Base-by-base conservation (phyloP, 2,797 vertebrate species). In the Gambelia wislizenii region DNA sequence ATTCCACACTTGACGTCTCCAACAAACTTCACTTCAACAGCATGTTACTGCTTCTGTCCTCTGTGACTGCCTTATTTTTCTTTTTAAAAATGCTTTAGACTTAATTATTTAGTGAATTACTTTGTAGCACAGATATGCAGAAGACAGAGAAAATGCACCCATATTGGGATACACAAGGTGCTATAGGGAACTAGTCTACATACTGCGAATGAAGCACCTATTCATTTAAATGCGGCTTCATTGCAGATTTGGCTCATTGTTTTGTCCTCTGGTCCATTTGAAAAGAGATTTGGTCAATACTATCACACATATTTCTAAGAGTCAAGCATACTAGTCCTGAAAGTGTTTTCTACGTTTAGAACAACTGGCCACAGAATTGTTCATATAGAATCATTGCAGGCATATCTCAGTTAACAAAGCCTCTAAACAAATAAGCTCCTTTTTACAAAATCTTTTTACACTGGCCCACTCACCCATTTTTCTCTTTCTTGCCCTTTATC, bases 1-100 rank as follows among this genome's bases (percentile, higher is more conserved):
- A 70, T 93, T 95, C 13, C 56, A 61, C 1, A 52, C 8, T 91
- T 54, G 89, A 86, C 91, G 90, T 83, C 83, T 90, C 91, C 77
- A 2, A 85, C 88, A 90, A 88, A 84, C 93, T 36, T 87, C 18
- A 1, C 0, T n/a, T 76, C 89, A 0, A 7, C 85, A 87, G 90
- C 81, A 1, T 1, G 0, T 49, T 59, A 81, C 25, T 86, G 89
- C 79, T 87, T 90, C 27, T 87, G 44, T 70, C 91, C 74, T 87
- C 2, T 69, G 75, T 80, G 72, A 10, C 84, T 87, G 79, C 74
- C 59, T 52, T 80, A 87, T 83, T 87, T 81, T 92, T 86, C 56
- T 87, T 87, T 42, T 30, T 90, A 83, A 81, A 0, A 0, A 54
- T 54, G 8, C 22, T 69, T 77, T 59, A 75, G 14, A 75, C 67